Evolutionary conservation across 2,797 vertebrate genomes (phyloP).

Genomic region (Sebastes kiyomatsui): DNA sequence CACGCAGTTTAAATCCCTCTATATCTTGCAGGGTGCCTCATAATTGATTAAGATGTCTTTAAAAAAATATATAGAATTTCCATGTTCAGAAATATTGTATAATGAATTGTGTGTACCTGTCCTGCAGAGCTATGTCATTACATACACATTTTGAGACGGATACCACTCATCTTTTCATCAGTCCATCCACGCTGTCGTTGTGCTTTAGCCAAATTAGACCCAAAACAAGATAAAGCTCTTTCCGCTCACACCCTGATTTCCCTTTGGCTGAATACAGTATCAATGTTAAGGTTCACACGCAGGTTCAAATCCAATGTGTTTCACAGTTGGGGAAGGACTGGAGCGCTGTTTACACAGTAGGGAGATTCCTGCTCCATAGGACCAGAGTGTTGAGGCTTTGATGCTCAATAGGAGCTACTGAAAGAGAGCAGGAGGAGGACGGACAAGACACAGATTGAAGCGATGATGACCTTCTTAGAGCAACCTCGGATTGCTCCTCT

Average conservation of each 20-base stretch:
- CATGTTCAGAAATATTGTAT: background rate
- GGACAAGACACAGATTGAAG: conserved; percentile 46
- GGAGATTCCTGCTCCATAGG: conserved; percentile 72
- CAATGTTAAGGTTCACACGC: conserved; percentile 62
- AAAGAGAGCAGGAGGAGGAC: conserved; percentile 50
- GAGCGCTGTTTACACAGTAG: conserved; percentile 65
- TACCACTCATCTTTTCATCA: background rate
- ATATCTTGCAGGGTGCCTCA: background rate
- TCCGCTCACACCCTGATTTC: conserved; percentile 17
- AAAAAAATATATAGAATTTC: background rate
- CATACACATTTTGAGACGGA: background rate
- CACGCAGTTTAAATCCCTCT: background rate
- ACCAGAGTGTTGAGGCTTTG: conserved; percentile 62
- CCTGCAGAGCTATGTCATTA: background rate
- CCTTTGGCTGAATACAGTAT: conserved; percentile 14
- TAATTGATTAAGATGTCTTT: background rate
- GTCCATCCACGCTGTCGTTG: background rate
- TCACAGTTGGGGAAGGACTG: conserved; percentile 64
- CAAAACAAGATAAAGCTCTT: conserved; percentile 20
- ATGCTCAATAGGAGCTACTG: conserved; percentile 74
- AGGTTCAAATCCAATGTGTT: conserved; percentile 69
- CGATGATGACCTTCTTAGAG: conserved; percentile 51
- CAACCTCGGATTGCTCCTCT: conserved; percentile 53
- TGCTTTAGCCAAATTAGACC: conserved; percentile 13
- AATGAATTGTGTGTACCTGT: background rate